Evolutionary conservation across 2,888 invertebrate genomes (phyloP).

Genomic region (Tribolium freemani): DNA sequence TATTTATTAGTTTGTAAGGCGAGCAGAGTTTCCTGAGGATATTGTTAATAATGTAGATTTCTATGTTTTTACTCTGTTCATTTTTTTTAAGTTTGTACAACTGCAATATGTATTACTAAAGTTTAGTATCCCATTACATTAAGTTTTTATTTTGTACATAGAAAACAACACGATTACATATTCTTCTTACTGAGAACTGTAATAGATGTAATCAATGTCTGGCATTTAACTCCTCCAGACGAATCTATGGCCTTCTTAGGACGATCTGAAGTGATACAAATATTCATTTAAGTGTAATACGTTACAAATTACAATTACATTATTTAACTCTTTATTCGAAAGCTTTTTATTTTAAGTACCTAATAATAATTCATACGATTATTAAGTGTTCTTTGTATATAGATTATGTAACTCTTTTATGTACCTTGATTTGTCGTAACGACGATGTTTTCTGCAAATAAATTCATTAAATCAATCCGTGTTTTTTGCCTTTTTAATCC

Average conservation of each 20-base stretch:
- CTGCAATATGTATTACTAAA: constrained; percentile 58
- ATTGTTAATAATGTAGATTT: constrained; percentile 56
- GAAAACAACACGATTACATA: constrained; percentile 2
- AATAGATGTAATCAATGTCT: constrained; percentile 25
- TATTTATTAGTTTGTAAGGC: constrained; percentile 63
- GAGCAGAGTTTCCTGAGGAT: constrained; percentile 43
- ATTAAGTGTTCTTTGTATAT: constrained; percentile 54
- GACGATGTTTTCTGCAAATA: constrained; percentile 42
- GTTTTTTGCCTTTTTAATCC: no score
- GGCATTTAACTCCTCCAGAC: constrained; percentile 9
- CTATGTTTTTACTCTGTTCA: constrained; percentile 53
- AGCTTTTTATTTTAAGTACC: constrained; percentile 49
- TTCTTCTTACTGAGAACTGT: constrained; percentile 19
- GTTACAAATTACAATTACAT: constrained; percentile 33
- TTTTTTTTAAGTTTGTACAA: constrained; percentile 54
- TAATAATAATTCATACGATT: constrained; percentile 48
- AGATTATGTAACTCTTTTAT: constrained; percentile 57
- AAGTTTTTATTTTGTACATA: constrained; percentile 51
- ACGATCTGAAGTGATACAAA: constrained; percentile 41
- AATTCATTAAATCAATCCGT: constrained; percentile 8
- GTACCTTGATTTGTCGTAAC: constrained; percentile 57
- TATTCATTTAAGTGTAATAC: constrained; percentile 33
- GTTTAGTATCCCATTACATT: constrained; percentile 50
- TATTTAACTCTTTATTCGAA: constrained; percentile 33
- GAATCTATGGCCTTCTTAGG: constrained; percentile 43